phyloP scores from a whole-genome alignment of 2,797 vertebrate genomes.

The Champsocephalus esox region DNA sequence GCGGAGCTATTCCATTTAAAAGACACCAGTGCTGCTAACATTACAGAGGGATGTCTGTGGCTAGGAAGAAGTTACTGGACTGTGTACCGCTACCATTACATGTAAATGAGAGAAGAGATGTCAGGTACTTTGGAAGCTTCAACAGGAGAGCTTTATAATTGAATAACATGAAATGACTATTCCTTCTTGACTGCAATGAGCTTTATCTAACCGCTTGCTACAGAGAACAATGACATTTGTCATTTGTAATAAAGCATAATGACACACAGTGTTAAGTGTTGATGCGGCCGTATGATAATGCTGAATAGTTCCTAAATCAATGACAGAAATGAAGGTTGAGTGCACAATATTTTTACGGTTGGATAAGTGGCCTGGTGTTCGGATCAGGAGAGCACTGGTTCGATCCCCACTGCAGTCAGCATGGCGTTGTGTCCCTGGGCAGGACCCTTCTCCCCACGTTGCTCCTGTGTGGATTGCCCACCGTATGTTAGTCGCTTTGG shows the following conservation, averaged over 20 bases:
- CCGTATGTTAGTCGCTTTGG: too few species aligned
- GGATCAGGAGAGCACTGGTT: too few species aligned
- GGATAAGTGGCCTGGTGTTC: neutral
- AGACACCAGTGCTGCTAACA: neutral
- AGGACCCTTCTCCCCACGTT: too few species aligned
- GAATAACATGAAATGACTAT: neutral
- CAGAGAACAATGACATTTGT: conserved; percentile 1
- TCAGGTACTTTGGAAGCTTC: neutral
- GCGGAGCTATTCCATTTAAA: too few species aligned
- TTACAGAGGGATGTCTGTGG: neutral
- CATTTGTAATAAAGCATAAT: neutral
- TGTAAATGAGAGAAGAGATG: neutral
- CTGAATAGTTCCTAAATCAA: neutral
- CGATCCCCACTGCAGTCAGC: too few species aligned
- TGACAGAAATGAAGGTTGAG: neutral
- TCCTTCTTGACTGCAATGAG: neutral
- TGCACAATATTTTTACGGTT: neutral
- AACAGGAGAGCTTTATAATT: neutral
- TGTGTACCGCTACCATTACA: neutral
- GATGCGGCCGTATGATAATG: neutral
- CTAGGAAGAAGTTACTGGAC: neutral
- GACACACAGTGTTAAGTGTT: neutral
- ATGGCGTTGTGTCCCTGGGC: too few species aligned
- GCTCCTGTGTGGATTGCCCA: too few species aligned
- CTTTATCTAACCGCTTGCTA: neutral